phyloP scores from a whole-genome alignment of 2,888 invertebrate genomes.

The Diaperis boleti region DNA sequence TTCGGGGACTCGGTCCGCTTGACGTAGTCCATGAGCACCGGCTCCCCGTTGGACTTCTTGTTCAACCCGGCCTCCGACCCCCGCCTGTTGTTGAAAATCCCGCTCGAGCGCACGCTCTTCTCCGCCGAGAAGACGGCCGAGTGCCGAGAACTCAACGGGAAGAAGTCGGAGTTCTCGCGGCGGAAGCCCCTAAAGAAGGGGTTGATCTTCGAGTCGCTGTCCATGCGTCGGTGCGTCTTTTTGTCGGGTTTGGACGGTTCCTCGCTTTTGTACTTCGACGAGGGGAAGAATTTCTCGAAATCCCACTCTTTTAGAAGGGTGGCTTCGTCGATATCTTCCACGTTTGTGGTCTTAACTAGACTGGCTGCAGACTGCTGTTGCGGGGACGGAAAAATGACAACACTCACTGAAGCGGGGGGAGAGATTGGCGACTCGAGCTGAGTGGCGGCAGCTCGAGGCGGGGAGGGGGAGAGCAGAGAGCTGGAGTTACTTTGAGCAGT shows the following conservation, averaged over 20 bases:
- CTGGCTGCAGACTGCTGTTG: conserved; percentile 66
- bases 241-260: conserved; percentile 66
- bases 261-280: conserved; percentile 46
- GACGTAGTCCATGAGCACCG: conserved; percentile 78
- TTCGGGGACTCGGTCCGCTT: conserved; percentile 69
- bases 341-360: conserved; percentile 61
- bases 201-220: conserved; percentile 77
- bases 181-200: conserved; percentile 84
- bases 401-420: conserved; percentile 34
- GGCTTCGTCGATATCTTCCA: conserved; percentile 76
- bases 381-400: conserved; percentile 38
- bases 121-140: conserved; percentile 77
- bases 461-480: no score
- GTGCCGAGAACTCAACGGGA: conserved; percentile 81
- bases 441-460: no score
- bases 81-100: conserved; percentile 77
- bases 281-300: conserved; percentile 85
- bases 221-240: conserved; percentile 76
- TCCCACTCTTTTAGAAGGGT: conserved; percentile 89
- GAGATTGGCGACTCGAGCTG: background rate
- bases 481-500: no score
- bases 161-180: conserved; percentile 87
- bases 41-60: conserved; percentile 74
- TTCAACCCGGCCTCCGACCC: conserved; percentile 69
- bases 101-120: conserved; percentile 73